phyloP scores from a whole-genome alignment of 2,113 vertebrate genomes.

The Podiceps cristatus region DNA sequence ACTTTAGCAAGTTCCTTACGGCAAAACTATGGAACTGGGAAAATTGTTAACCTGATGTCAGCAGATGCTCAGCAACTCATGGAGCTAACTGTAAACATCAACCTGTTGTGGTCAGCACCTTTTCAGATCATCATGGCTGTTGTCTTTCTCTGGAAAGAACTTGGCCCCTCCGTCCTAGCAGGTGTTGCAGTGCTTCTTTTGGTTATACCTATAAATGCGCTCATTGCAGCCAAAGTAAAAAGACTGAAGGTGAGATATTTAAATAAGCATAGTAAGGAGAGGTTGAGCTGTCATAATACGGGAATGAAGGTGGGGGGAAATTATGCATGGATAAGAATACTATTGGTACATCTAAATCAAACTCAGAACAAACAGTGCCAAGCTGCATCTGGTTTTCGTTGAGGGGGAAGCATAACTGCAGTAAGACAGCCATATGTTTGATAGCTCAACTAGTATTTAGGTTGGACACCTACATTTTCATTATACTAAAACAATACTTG shows the following conservation, averaged over 20 bases:
- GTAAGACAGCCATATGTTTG: neutral
- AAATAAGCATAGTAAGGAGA: neutral
- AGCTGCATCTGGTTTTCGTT: neutral
- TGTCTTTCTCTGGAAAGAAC: constrained; percentile 72
- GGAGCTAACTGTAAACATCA: constrained; percentile 63
- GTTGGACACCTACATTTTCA: neutral
- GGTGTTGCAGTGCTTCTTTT: constrained; percentile 67
- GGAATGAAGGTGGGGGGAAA: neutral
- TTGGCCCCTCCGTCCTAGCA: constrained; percentile 61
- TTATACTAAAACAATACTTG: neutral
- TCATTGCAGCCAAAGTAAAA: constrained; percentile 60
- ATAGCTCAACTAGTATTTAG: neutral
- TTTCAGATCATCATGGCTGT: constrained; percentile 70
- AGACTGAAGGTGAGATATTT: constrained; percentile 66
- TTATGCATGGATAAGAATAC: neutral
- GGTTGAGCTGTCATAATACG: neutral
- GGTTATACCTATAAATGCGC: constrained; percentile 63
- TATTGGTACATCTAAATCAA: neutral
- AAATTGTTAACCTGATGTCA: constrained; percentile 70
- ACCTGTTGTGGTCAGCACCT: constrained; percentile 70
- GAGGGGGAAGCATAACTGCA: neutral
- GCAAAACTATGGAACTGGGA: constrained; percentile 45
- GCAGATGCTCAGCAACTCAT: constrained; percentile 68
- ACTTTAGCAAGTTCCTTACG: constrained; percentile 57
- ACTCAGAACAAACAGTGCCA: neutral